phyloP scores from a whole-genome alignment of 2,888 invertebrate genomes.

The Ophioninae sp. region DNA sequence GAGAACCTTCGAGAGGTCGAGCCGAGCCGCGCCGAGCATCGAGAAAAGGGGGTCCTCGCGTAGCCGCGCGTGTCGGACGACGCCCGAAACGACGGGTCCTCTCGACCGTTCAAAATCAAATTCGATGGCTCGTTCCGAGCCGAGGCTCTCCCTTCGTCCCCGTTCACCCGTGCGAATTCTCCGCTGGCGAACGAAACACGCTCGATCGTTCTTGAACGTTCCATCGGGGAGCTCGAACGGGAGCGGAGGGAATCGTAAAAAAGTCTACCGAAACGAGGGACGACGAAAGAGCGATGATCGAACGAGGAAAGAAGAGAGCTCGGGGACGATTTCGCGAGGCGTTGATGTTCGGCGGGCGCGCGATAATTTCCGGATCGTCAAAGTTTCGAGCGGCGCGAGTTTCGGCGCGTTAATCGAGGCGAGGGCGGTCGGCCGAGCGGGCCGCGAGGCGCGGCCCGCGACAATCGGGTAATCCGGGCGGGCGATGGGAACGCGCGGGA shows the following conservation, averaged over 20 bases:
- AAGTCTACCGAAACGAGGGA: too few species aligned
- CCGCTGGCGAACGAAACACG: too few species aligned
- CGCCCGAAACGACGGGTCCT: constrained; percentile 61
- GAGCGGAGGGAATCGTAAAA: too few species aligned
- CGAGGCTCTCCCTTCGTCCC: neutral
- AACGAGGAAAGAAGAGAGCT: too few species aligned
- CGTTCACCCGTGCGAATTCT: neutral
- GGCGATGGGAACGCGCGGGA: neutral
- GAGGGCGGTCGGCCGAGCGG: neutral
- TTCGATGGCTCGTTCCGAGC: constrained; percentile 60
- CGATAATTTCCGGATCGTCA: constrained; percentile 38
- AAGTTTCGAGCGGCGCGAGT: constrained; percentile 20
- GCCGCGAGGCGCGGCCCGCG: constrained; percentile 9
- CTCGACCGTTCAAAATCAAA: constrained; percentile 65
- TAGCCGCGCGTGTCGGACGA: constrained; percentile 35
- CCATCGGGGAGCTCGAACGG: too few species aligned
- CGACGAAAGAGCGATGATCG: too few species aligned
- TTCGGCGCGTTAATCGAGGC: constrained; percentile 12
- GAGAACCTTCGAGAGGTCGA: too few species aligned
- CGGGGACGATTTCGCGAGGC: constrained; percentile 7
- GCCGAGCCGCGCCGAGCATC: too few species aligned
- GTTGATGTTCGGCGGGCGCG: neutral
- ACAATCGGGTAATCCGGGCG: constrained; percentile 49
- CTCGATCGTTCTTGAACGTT: too few species aligned
- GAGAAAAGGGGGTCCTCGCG: constrained; percentile 51